phyloP scores from a whole-genome alignment of 1,140 invertebrate species.

The Wiebesia pumilae region DNA sequence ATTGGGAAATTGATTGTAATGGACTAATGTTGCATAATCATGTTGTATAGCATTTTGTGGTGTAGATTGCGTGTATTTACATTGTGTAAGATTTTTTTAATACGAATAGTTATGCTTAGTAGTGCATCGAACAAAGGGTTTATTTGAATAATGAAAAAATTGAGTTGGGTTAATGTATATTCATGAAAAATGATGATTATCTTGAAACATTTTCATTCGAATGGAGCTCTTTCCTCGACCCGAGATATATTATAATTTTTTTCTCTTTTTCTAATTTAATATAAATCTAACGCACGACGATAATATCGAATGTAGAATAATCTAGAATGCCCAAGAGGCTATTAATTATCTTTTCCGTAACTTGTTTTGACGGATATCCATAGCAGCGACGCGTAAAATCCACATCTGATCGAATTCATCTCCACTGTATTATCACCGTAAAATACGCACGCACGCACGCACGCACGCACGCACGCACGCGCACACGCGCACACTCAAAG shows the following conservation, averaged over 20 bases:
- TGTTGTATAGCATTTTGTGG: background rate
- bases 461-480: background rate
- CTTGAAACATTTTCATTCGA: background rate
- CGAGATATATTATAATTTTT: background rate
- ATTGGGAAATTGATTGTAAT: slow-evolving; percentile 29
- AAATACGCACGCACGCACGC: background rate
- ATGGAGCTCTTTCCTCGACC: background rate
- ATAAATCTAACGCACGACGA: background rate
- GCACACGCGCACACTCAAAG: no score
- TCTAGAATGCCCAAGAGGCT: background rate
- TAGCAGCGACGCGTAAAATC: background rate
- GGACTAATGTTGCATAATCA: slow-evolving; percentile 21
- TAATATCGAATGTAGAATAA: slow-evolving; percentile 8
- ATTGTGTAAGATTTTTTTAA: slow-evolving; percentile 15
- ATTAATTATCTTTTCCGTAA: slow-evolving; percentile 7
- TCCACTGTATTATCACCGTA: slow-evolving; percentile 3
- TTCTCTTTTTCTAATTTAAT: background rate
- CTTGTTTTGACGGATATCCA: background rate
- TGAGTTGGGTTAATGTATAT: background rate
- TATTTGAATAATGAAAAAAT: background rate
- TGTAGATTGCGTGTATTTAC: background rate
- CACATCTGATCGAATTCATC: background rate
- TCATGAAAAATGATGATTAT: slow-evolving; percentile 7
- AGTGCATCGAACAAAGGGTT: slow-evolving; percentile 1
- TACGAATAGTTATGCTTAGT: background rate